phyloP scores from a whole-genome alignment of 2,888 invertebrate genomes.

The Lasioglossum pauxillum region DNA sequence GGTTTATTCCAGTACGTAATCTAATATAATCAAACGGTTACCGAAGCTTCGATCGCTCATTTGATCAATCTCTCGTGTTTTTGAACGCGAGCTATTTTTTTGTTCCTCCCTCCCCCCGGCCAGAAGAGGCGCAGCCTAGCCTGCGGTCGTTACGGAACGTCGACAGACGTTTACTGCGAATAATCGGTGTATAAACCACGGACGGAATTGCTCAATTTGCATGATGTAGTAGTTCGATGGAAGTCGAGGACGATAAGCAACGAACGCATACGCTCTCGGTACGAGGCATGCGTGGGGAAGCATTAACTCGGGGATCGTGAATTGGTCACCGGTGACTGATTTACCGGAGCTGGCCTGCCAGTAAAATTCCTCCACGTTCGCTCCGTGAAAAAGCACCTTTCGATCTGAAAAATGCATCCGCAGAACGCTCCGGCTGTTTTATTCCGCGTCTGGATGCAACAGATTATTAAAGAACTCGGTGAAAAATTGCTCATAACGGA shows the following conservation, averaged over 20 bases:
- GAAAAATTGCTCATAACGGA: not conserved
- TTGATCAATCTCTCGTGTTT: conserved; percentile 14
- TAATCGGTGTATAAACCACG: conserved; percentile 53
- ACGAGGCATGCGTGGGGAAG: conserved; percentile 34
- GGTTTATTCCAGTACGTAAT: no score
- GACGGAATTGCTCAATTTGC: conserved; percentile 60
- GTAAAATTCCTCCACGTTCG: not conserved
- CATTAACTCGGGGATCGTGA: conserved; percentile 43
- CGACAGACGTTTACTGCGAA: conserved; percentile 56
- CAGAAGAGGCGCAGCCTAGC: conserved; percentile 3
- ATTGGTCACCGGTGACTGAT: conserved; percentile 46
- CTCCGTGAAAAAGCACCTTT: not conserved
- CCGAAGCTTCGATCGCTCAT: not conserved
- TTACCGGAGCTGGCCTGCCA: conserved; percentile 11
- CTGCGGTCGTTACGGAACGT: conserved; percentile 46
- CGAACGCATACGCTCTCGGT: conserved; percentile 38
- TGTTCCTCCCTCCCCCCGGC: not conserved
- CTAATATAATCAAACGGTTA: not conserved
- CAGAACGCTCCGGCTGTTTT: not conserved
- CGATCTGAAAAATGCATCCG: conserved; percentile 7
- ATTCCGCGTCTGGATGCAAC: not conserved
- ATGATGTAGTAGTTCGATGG: conserved; percentile 59
- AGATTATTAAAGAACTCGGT: conserved; percentile 1
- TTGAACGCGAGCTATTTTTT: conserved; percentile 26
- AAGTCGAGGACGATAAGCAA: conserved; percentile 58